A percentile compares a stretch with the other conserved stretches of the same genome.
These are phyloP conservation scores for Apus apus DNA, from an alignment of 2,113 vertebrate species.

Conservation along the genomic window DNA sequence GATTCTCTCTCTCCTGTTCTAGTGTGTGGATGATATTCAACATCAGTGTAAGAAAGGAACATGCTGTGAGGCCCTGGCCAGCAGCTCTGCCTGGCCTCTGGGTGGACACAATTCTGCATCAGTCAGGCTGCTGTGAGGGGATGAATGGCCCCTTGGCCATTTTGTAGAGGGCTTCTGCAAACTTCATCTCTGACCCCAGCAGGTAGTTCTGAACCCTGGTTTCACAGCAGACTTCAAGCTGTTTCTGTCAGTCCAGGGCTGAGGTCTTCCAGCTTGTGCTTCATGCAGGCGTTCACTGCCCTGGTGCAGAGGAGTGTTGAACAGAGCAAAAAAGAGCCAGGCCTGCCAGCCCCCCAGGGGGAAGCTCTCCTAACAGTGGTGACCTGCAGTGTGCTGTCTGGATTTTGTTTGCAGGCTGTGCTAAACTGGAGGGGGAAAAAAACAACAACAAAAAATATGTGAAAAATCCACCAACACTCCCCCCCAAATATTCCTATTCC, in stretches of 20 bases:
- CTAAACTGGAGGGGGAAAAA: background rate
- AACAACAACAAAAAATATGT: background rate
- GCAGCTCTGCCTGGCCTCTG: background rate
- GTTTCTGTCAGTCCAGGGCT: rapidly evolving
- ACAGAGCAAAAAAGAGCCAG: background rate
- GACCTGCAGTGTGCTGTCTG: background rate
- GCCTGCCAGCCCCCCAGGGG: background rate
- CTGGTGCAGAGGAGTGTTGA: background rate
- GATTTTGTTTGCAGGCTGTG: background rate
- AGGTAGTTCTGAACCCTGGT: background rate
- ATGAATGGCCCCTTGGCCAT: rapidly evolving
- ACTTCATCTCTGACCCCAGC: background rate
- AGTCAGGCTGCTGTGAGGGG: background rate
- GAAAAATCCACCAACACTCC: too few species aligned
- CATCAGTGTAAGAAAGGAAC: background rate
- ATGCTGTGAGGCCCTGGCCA: background rate
- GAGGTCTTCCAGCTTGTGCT: background rate
- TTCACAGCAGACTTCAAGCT: background rate
- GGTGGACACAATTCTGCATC: background rate
- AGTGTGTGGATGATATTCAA: background rate
- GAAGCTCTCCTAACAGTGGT: too few species aligned
- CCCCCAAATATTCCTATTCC: background rate
- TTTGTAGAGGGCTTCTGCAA: rapidly evolving
- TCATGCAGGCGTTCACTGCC: background rate
- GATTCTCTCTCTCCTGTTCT: background rate